phyloP scores from a whole-genome alignment of 2,888 invertebrate genomes.

The Pseudococcus viburni region DNA sequence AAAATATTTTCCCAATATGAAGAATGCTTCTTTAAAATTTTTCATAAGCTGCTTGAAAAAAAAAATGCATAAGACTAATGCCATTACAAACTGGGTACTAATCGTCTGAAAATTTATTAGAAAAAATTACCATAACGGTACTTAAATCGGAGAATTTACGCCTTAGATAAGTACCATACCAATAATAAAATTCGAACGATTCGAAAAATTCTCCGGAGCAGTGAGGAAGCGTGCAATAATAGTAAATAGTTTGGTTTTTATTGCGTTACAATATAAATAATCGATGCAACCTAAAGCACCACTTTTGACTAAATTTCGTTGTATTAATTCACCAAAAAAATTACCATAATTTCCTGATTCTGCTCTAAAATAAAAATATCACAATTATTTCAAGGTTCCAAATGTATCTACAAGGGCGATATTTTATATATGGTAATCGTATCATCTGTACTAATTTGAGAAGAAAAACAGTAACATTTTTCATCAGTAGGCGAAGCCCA shows the following conservation, averaged over 20 bases:
- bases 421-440: not conserved
- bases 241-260: slow-evolving; percentile 29
- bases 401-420: slow-evolving; percentile 21
- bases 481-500: slow-evolving; percentile 23
- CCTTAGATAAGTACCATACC: not conserved
- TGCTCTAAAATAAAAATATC: slow-evolving; percentile 42
- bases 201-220: not conserved
- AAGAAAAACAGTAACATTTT: not conserved
- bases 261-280: slow-evolving; percentile 28
- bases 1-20: no score
- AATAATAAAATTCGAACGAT: slow-evolving; percentile 10
- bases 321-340: not conserved
- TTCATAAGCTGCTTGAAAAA: no score
- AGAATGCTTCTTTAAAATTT: no score
- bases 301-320: not conserved
- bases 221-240: not conserved
- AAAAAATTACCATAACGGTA: not conserved
- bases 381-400: slow-evolving; percentile 42
- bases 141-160: not conserved
- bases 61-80: not conserved
- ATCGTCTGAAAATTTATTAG: not conserved
- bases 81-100: not conserved
- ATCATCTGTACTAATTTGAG: not conserved
- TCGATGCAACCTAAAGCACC: not conserved
- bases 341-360: slow-evolving; percentile 55